Evolutionary conservation across 2,113 vertebrate genomes (phyloP).

Genomic region (Ginglymostoma cirratum): DNA sequence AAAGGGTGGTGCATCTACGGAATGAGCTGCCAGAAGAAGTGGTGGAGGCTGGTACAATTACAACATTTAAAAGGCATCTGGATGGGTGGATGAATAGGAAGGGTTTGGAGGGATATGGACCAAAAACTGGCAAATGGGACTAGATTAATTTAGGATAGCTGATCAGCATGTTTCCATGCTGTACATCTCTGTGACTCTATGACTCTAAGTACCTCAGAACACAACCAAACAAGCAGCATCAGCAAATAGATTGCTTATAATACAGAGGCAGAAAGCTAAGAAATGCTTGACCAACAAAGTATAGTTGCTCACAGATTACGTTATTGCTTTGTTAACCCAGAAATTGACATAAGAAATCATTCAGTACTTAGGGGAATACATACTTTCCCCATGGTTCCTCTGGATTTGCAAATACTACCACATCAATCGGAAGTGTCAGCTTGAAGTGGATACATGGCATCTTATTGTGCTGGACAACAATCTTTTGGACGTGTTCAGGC

Average conservation of each 20-base stretch:
- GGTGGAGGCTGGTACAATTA: too few relatives aligned
- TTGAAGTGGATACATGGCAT: slow-evolving; percentile 66
- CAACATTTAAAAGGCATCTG: too few relatives aligned
- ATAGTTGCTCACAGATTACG: not conserved
- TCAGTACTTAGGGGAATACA: not conserved
- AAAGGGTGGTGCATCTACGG: too few relatives aligned
- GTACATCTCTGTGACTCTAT: too few relatives aligned
- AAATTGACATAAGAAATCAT: not conserved
- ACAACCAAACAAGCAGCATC: not conserved
- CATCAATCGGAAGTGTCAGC: slow-evolving; percentile 43
- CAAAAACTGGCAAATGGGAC: too few relatives aligned
- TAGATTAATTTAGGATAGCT: too few relatives aligned
- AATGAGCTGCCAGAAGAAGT: too few relatives aligned
- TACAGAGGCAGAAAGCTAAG: not conserved
- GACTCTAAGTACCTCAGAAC: not conserved
- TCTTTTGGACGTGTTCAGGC: slow-evolving; percentile 50
- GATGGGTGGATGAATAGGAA: too few relatives aligned
- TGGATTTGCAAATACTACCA: not conserved
- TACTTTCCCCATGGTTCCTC: not conserved
- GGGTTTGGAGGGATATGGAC: too few relatives aligned
- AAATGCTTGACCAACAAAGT: too few relatives aligned
- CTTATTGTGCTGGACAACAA: slow-evolving; percentile 61
- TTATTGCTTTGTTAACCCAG: not conserved
- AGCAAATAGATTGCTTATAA: not conserved
- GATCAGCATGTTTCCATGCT: too few relatives aligned